phyloP scores from a whole-genome alignment of 2,113 vertebrate genomes.

The Andinoacara biseriatus region DNA sequence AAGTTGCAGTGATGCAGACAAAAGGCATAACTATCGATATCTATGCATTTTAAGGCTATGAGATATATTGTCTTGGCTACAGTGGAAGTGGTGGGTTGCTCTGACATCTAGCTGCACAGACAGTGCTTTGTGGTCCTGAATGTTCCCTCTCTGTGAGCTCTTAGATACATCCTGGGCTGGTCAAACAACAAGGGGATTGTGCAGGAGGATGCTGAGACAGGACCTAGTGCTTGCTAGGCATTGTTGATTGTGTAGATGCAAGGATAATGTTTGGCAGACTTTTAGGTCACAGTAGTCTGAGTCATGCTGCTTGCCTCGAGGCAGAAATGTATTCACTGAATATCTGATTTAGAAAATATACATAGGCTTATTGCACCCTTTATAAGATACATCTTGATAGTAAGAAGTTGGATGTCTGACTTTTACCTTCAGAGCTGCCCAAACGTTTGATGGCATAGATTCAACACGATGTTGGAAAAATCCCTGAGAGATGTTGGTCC shows the following conservation, averaged over 20 bases:
- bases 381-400: fast-evolving
- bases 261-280: slow-evolving; percentile 70
- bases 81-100: slow-evolving; percentile 57
- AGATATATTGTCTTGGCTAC: slow-evolving; percentile 29
- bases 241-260: slow-evolving; percentile 65
- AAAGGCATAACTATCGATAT: slow-evolving; percentile 13
- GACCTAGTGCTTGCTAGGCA: slow-evolving; percentile 31
- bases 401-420: background rate
- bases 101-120: slow-evolving; percentile 61
- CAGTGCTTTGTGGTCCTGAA: slow-evolving; percentile 55
- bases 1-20: background rate
- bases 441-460: background rate
- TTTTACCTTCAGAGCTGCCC: background rate
- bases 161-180: slow-evolving; percentile 57
- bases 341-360: background rate
- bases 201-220: slow-evolving; percentile 46
- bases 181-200: slow-evolving; percentile 65
- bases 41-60: slow-evolving; percentile 17
- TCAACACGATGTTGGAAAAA: background rate
- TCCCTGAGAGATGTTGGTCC: background rate
- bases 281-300: slow-evolving; percentile 59
- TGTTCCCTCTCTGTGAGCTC: slow-evolving; percentile 61
- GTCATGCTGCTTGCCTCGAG: slow-evolving; percentile 11
- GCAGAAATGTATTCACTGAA: background rate
- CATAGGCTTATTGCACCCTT: background rate